phyloP scores from a whole-genome alignment of 2,797 vertebrate genomes.

The Acropternis orthonyx region DNA sequence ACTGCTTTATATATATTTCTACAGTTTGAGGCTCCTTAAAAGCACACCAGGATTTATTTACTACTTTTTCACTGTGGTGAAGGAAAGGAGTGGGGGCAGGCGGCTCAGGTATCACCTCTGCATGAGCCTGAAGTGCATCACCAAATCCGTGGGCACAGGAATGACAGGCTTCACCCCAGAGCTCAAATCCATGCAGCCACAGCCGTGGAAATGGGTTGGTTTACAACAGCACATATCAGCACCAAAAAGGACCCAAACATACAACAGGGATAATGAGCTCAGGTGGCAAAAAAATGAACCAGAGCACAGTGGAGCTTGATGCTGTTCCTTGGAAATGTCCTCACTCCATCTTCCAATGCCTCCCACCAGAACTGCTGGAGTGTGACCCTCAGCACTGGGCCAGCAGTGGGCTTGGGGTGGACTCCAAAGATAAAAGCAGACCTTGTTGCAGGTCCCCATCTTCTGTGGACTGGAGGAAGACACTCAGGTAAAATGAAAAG shows the following conservation, averaged over 20 bases:
- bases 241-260: not conserved
- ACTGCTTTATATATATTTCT: not conserved
- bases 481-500: not conserved
- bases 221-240: not conserved
- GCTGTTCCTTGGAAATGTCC: not conserved
- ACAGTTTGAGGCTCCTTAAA: not conserved
- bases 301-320: not conserved
- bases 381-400: not conserved
- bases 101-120: not conserved
- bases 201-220: not conserved
- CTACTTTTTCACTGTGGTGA: not conserved
- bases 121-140: not conserved
- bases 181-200: not conserved
- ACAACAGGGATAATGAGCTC: not conserved
- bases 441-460: not conserved
- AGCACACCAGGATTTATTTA: not conserved
- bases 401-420: not conserved
- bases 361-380: not conserved
- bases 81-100: not conserved
- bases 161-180: not conserved
- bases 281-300: not conserved
- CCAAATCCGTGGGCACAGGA: not conserved
- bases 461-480: not conserved
- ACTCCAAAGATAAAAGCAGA: not conserved
- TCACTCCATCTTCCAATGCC: accelerated